phyloP scores from a whole-genome alignment of 2,797 vertebrate genomes.

The Xenopus petersii region DNA sequence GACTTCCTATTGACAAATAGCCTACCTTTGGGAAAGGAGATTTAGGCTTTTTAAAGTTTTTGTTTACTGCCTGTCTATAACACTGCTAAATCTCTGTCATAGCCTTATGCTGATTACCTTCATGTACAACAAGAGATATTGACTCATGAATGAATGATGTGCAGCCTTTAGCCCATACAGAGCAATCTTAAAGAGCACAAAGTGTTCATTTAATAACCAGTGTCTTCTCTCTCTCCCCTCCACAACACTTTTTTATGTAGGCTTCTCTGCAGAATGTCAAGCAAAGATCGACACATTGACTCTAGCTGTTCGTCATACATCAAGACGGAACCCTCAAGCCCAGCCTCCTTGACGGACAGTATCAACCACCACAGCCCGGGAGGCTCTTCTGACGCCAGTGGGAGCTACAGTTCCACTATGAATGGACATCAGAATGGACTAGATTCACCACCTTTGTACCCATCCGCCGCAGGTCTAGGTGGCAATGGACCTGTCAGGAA shows the following conservation, averaged over 20 bases:
- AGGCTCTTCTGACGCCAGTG: constrained; percentile 96
- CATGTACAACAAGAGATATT: constrained; percentile 96
- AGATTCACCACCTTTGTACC: constrained; percentile 95
- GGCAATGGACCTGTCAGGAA: constrained; percentile 87
- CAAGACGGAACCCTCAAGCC: constrained; percentile 99
- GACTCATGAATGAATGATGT: constrained; percentile 89
- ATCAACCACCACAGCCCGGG: constrained; percentile 98
- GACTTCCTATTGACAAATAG: constrained; percentile 47
- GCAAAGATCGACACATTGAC: constrained; percentile 99
- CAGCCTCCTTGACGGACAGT: constrained; percentile 97
- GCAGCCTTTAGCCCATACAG: constrained; percentile 61
- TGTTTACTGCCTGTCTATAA: constrained; percentile 72
- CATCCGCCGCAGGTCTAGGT: constrained; percentile 83
- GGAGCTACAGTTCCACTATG: constrained; percentile 98
- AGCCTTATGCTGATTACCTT: constrained; percentile 89
- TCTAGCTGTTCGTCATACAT: constrained; percentile 98
- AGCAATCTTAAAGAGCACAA: constrained; percentile 55
- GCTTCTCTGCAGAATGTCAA: constrained; percentile 99
- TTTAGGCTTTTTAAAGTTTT: constrained; percentile 58
- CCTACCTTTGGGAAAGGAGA: constrained; percentile 52
- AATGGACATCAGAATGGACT: constrained; percentile 98
- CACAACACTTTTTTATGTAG: constrained; percentile 62
- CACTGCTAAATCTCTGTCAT: constrained; percentile 84
- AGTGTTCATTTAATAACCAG: constrained; percentile 58
- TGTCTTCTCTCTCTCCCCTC: constrained; percentile 49